phyloP scores from a whole-genome alignment of 2,888 invertebrate species.

The Myathropa florea region DNA sequence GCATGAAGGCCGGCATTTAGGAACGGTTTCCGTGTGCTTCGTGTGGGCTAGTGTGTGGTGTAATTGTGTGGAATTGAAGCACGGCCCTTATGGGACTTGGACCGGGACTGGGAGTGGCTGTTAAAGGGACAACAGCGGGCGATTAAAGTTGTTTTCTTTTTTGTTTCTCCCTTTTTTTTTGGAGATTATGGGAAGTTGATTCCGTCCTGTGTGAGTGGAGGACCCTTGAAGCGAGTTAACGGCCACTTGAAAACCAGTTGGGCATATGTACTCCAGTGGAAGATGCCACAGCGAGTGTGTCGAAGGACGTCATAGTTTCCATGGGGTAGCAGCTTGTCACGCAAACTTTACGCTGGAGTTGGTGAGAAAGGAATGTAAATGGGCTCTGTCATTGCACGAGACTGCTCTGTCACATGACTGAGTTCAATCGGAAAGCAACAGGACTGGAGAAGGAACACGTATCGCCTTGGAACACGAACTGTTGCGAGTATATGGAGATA shows the following conservation, averaged over 20 bases:
- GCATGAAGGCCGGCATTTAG: slow-evolving; percentile 15
- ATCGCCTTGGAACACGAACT: neutral
- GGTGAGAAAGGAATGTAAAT: neutral
- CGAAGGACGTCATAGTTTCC: neutral
- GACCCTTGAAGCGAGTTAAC: neutral
- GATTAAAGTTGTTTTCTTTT: neutral
- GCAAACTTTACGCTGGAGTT: neutral
- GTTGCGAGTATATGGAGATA: too few species aligned
- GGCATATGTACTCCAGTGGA: neutral
- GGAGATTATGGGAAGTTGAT: neutral
- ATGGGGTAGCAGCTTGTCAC: neutral
- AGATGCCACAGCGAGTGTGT: neutral
- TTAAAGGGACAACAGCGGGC: slow-evolving; percentile 51
- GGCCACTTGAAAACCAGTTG: neutral
- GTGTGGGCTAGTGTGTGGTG: slow-evolving; percentile 38
- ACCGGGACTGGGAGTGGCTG: slow-evolving; percentile 25
- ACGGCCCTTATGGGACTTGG: slow-evolving; percentile 30
- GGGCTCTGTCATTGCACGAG: neutral
- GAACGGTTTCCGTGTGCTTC: slow-evolving; percentile 7
- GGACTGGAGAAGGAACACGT: neutral
- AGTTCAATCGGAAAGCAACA: neutral
- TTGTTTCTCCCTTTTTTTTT: neutral
- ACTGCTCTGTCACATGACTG: neutral
- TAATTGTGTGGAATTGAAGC: slow-evolving; percentile 44
- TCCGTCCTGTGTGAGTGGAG: neutral